Conservation (phyloP, 2,113 vertebrate genomes). For the Fulica atra region DNA sequence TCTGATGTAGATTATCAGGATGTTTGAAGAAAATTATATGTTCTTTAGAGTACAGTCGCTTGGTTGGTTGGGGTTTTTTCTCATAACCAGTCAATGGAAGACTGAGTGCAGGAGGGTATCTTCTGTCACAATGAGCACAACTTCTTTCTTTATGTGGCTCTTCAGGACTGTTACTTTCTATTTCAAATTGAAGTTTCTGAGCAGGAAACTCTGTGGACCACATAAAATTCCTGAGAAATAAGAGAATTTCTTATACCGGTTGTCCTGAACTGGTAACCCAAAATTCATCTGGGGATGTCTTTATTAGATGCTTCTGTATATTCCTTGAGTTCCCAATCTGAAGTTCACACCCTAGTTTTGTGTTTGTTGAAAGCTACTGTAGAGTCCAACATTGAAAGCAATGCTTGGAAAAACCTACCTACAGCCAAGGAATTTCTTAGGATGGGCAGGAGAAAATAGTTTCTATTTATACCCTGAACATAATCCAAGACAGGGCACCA, state of each 20-base stretch:
- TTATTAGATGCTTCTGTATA: background rate
- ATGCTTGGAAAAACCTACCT: background rate
- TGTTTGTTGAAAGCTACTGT: background rate
- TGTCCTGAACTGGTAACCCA: background rate
- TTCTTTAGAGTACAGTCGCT: background rate
- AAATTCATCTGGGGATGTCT: background rate
- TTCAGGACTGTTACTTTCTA: background rate
- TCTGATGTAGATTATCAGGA: background rate
- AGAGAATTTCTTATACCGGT: background rate
- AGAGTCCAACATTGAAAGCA: background rate
- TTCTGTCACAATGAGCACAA: background rate
- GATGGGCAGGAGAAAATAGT: background rate
- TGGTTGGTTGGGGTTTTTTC: background rate
- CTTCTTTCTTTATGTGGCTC: background rate
- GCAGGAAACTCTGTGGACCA: background rate
- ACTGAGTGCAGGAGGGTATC: background rate
- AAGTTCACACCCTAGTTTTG: background rate
- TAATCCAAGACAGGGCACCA: background rate
- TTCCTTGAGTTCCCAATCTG: background rate
- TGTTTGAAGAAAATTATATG: background rate
- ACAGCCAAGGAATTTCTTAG: background rate
- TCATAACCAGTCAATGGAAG: background rate
- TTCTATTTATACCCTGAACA: background rate
- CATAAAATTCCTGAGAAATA: background rate
- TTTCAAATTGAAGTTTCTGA: background rate